Evolutionary conservation across 2,113 vertebrate species (phyloP), one percentile per base, ranked within the genome.

Genomic region (Carassius gibelio): DNA sequence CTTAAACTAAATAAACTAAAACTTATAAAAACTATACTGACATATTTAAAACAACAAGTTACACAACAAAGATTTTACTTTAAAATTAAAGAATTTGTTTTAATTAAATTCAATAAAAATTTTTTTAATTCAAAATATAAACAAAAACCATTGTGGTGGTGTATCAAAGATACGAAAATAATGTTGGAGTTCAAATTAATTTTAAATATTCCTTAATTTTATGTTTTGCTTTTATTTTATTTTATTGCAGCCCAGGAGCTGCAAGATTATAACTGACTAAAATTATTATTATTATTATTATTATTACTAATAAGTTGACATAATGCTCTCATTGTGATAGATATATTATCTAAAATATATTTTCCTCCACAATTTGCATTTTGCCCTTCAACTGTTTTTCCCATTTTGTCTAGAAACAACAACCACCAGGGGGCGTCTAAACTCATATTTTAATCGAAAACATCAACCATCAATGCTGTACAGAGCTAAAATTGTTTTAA

Each of bases 391-490:
- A 17, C 7, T 19, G 21, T 10, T 74, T 10, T 23, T 48, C n/a
- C 1, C 26, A 5, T 17, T n/a, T 30, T 75, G 11, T 21, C 9
- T 14, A 50, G 36, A 83, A 50, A 13, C 50, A 52, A 36, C 42
- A 19, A 52, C 83, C 83, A 84, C 83, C 74, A 84, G 83, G 62
- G 45, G 74, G 59, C 74, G 42, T 66, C 83, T 36, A 77, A 55
- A 36, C 26, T 62, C 80, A 21, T 52, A 17, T 68, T 64, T 1
- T 5, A 81, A 50, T 36, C 17, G 5, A 8, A 45, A 62, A 17
- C 34, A 21, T 10, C 7, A 64, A 64, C 17, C 10, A 77, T 5
- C 64, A 66, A 7, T 5, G 45, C 48, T 75, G 48, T 4, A 19
- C n/a, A 9, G 23, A 34, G 26, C 21, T 23, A 8, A 14, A 15